Evolutionary conservation across 2,888 invertebrate genomes (phyloP).

Genomic region (Lasius fuliginosus): DNA sequence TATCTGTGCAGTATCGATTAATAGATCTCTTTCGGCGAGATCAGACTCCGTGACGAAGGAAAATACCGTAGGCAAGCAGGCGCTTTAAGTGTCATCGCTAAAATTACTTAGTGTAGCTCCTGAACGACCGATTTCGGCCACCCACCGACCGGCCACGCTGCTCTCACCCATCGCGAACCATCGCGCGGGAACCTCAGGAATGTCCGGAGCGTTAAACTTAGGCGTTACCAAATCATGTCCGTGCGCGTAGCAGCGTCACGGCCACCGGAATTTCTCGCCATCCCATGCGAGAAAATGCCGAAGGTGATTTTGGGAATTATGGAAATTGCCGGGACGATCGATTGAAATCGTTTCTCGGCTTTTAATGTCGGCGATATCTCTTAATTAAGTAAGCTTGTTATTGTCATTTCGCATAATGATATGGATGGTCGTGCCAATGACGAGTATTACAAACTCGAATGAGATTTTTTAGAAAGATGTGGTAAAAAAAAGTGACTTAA

Average conservation of each 20-base stretch:
- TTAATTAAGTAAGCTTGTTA: neutral
- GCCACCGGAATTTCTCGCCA: conserved; percentile 52
- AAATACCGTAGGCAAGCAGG: conserved; percentile 48
- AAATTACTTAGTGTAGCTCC: conserved; percentile 76
- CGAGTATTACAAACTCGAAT: neutral
- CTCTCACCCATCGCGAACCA: conserved; percentile 57
- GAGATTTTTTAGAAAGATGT: neutral
- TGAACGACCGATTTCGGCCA: conserved; percentile 69
- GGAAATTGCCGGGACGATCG: neutral
- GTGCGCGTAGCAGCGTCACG: conserved; percentile 57
- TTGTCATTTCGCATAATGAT: neutral
- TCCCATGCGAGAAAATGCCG: conserved; percentile 6
- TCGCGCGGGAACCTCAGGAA: conserved; percentile 60
- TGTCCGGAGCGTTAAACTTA: conserved; percentile 71
- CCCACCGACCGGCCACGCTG: conserved; percentile 65
- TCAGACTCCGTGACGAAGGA: conserved; percentile 25
- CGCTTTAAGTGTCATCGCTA: conserved; percentile 75
- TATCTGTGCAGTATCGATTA: conserved; percentile 7
- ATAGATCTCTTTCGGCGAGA: conserved; percentile 26
- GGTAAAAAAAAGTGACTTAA: neutral
- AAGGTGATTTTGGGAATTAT: conserved; percentile 7
- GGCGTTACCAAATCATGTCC: conserved; percentile 70
- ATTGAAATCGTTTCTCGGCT: neutral
- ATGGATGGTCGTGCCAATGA: neutral
- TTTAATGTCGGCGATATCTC: neutral